Conservation (phyloP, 2,888 invertebrate species). For the Pherbina coryleti region DNA sequence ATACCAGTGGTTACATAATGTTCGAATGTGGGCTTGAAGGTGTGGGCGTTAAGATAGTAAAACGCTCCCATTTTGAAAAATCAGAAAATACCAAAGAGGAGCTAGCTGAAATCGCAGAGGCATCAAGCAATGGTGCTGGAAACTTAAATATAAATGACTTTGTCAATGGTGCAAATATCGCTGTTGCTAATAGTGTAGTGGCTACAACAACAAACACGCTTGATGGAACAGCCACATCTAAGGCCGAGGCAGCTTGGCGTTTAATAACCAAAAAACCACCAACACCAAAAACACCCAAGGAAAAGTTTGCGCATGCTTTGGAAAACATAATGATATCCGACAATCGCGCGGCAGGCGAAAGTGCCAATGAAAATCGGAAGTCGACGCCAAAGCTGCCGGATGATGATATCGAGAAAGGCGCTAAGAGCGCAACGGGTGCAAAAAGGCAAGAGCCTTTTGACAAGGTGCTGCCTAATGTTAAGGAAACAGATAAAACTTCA, state of each 20-base stretch:
- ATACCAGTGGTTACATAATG: constrained; percentile 89
- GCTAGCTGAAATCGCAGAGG: constrained; percentile 61
- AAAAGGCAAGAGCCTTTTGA: constrained; percentile 58
- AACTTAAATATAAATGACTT: constrained; percentile 62
- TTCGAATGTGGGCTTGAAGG: constrained; percentile 96
- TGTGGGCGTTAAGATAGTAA: constrained; percentile 79
- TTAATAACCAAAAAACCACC: constrained; percentile 71
- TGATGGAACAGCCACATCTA: constrained; percentile 61
- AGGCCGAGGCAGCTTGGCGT: constrained; percentile 68
- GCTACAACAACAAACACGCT: constrained; percentile 52
- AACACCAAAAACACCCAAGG: constrained; percentile 74
- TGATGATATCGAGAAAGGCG: constrained; percentile 70
- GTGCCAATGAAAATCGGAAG: constrained; percentile 50
- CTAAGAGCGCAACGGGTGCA: constrained; percentile 38
- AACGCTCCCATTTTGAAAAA: constrained; percentile 81
- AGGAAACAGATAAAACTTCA: constrained; percentile 78
- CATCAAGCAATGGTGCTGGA: constrained; percentile 45
- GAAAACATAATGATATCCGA: constrained; percentile 62
- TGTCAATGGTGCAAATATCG: constrained; percentile 46
- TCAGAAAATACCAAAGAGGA: constrained; percentile 75
- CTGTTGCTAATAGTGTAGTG: constrained; percentile 30
- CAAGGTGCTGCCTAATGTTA: constrained; percentile 73
- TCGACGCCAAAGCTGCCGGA: constrained; percentile 55
- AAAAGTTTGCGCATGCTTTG: constrained; percentile 69
- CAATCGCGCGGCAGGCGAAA: constrained; percentile 44